Evolutionary conservation across 37 sponge, comb jelly and placozoan species (phyloP), one percentile per base, ranked within the genome.

Genomic region (Ephydatia muelleri): DNA sequence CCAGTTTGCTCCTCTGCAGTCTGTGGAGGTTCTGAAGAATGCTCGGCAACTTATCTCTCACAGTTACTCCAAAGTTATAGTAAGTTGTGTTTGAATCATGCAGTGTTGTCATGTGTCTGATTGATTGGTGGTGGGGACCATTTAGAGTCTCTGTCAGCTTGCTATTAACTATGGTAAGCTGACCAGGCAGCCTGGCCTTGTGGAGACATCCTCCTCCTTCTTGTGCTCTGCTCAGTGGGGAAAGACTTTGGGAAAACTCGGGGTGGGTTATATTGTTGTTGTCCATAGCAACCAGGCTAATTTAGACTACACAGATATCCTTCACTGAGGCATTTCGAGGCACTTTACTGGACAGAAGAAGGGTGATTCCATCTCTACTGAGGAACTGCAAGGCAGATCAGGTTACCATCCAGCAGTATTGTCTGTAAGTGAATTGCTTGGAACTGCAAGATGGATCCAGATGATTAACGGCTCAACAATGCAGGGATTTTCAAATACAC

Each of bases 161-260:
- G 37, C 67, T 21, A 65, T 78, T 6, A 71, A 86, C 78, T 86
- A 85, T 39, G 68, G 87, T 28, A 36, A 23, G 19, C 12, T 91
- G 22, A 49, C 38, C 22, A 68, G 30, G 48, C 65, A 49, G 35
- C 12, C 35, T 13, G 78, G 37, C 28, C 25, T 91, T 26, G 76
- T 57, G 36, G 49, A 65, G 13, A n/a, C 79, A 25, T 77, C 92
- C 30, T 22, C 8, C 30, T 36, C 73, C 70, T 77, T 82, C 31
- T 83, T 70, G 12, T 78, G 49, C 29, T 57, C 25, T 37, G 92
- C 92, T 21, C 78, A 91, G 43, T 91, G 92, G 92, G 92, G 92
- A 4, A 87, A 87, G 88, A 86, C 9, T 72, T 84, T 91, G 28
- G 64, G 80, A 30, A 32, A 80, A 35, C 67, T 80, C 30, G 79